Base-by-base conservation (phyloP, 2,888 invertebrate species). In the Watsonalla cultraria region DNA sequence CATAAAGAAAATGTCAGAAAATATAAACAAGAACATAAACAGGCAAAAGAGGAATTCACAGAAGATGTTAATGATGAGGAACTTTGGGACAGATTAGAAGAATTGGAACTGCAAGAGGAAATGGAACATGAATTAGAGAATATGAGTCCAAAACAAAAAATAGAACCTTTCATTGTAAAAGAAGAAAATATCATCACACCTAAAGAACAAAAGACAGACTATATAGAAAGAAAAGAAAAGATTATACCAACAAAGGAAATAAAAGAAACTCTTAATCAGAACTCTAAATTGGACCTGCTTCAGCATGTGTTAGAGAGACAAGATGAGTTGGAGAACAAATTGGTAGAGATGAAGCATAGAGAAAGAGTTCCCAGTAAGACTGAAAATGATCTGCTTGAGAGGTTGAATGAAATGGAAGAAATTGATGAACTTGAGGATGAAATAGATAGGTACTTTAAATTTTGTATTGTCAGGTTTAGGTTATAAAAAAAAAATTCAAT, bases 81-180 rank as follows among this genome's bases (percentile, higher is more conserved):
- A 15, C 60, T 90, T 11, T 90, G 87, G 87, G 66, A 71, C 47
- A 84, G 84, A 65, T 78, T 94, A 53, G 94, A 94, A 71, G 92
- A 93, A 68, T 78, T 94, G 54, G 94, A 94, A 72, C 72, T 92
- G 37, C 87, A 93, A 74, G 94, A 94, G 74, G 92, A 93, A 70
- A 77, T 93, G 60, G 85, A 91, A 66, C 86, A 91, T 77, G 86
- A 89, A 73, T 47, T 15, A 39, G 46, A 49, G 35, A 33, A 47
- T 11, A 48, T 48, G 45, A 50, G 53, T 53, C 58, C 35, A 54
- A 60, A 66, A 51, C 54, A 58, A 46, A 59, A 65, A 57, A 56
- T 62, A 57, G 63, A 72, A 45, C 61, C 61, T 9, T 69, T 74
- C 59, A 59, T 66, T 5, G 55, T 61, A 42, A 65, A 68, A 59